Conservation (phyloP, 2,888 invertebrate genomes). For the Hipparchia sbordonii region DNA sequence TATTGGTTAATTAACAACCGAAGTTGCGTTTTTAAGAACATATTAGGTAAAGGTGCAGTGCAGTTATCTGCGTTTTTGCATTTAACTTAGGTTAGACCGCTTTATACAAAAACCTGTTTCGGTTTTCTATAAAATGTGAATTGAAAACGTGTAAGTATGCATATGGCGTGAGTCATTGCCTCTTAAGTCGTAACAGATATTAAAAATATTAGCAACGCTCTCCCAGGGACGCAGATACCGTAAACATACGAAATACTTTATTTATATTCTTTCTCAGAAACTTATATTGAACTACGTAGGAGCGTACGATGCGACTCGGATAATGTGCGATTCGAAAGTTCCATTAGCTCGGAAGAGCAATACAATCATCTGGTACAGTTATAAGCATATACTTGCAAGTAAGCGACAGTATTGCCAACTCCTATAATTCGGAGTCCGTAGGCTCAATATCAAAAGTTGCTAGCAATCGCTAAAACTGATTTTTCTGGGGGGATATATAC, state of each 20-base stretch:
- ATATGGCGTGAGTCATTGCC: slow-evolving; percentile 50
- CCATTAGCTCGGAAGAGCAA: slow-evolving; percentile 26
- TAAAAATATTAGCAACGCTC: slow-evolving; percentile 62
- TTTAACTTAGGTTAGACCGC: neutral
- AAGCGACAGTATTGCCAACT: too few species aligned
- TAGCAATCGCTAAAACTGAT: too few species aligned
- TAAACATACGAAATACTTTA: slow-evolving; percentile 55
- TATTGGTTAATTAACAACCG: too few species aligned
- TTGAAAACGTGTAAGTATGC: slow-evolving; percentile 30
- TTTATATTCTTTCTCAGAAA: slow-evolving; percentile 61
- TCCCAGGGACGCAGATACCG: slow-evolving; percentile 62
- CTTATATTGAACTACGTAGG: slow-evolving; percentile 54
- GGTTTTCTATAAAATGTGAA: neutral
- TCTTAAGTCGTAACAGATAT: slow-evolving; percentile 49
- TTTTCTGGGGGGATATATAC: too few species aligned
- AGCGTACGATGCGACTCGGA: slow-evolving; percentile 26
- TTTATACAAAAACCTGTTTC: neutral
- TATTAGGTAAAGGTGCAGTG: too few species aligned
- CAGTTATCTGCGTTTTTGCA: neutral
- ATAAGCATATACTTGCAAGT: slow-evolving; percentile 33
- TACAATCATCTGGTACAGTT: slow-evolving; percentile 28
- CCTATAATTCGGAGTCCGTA: too few species aligned
- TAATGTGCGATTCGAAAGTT: slow-evolving; percentile 27
- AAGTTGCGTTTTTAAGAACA: too few species aligned
- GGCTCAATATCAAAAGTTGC: too few species aligned